These are phyloP conservation scores for Acrobasis suavella DNA, from an alignment of 2,888 invertebrate genomes.

Conservation along the genomic window DNA sequence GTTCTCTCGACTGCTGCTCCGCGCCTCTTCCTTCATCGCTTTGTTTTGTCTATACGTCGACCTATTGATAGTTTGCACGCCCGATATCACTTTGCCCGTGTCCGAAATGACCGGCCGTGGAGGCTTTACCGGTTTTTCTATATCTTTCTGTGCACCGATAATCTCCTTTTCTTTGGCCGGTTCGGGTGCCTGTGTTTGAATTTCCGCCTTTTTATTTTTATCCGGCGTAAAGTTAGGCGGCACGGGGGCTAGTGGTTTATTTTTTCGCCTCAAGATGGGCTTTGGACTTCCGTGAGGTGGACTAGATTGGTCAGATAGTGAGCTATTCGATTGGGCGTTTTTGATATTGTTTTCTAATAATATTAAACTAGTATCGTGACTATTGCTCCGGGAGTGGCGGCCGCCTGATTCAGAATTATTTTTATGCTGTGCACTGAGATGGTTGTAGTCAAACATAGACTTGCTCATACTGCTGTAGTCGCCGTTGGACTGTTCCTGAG, in stretches of 20 bases:
- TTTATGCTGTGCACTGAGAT: slow-evolving; percentile 40
- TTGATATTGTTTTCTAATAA: slow-evolving; percentile 76
- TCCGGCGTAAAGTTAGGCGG: slow-evolving; percentile 84
- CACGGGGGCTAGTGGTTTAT: slow-evolving; percentile 88
- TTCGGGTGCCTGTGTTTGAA: slow-evolving; percentile 45
- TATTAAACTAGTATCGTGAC: slow-evolving; percentile 83
- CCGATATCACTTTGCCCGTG: slow-evolving; percentile 72
- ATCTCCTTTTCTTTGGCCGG: slow-evolving; percentile 40
- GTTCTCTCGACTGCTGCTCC: slow-evolving; percentile 67
- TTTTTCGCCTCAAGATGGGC: slow-evolving; percentile 86
- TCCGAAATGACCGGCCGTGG: slow-evolving; percentile 83
- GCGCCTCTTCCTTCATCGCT: slow-evolving; percentile 72
- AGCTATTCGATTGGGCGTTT: slow-evolving; percentile 86
- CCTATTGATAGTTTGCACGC: slow-evolving; percentile 84
- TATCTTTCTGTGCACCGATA: slow-evolving; percentile 52
- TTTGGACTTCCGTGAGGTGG: slow-evolving; percentile 89
- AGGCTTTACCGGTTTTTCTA: slow-evolving; percentile 84
- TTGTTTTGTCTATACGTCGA: slow-evolving; percentile 80
- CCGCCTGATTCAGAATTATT: slow-evolving; percentile 46
- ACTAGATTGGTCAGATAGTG: slow-evolving; percentile 85
- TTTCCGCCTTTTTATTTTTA: slow-evolving; percentile 61
- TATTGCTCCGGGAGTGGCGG: slow-evolving; percentile 81
- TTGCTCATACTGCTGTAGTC: slow-evolving; percentile 69
- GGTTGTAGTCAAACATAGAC: slow-evolving; percentile 68
- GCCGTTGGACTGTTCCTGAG: slow-evolving; percentile 67